Conservation (phyloP, 2,888 invertebrate genomes). For the Lamproptera curius region DNA sequence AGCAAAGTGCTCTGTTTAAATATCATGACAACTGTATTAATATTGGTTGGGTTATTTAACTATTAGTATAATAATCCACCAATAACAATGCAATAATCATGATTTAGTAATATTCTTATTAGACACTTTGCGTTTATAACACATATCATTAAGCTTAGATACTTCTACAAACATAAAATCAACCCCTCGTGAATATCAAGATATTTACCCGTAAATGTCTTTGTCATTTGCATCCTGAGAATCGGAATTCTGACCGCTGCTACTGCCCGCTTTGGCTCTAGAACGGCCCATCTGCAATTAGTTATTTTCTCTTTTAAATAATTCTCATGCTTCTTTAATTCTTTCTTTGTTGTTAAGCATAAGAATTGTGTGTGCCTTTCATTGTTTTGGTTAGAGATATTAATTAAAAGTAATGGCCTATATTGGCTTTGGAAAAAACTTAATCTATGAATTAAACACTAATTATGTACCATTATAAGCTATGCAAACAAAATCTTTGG, state of each 20-base stretch:
- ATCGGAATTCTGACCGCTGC: conserved; percentile 63
- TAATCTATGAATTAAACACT: too few relatives aligned
- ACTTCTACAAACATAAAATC: neutral
- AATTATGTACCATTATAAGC: too few relatives aligned
- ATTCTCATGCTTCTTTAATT: conserved; percentile 6
- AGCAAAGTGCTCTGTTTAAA: too few relatives aligned
- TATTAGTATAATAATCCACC: too few relatives aligned
- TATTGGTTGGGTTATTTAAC: neutral
- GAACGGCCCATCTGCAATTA: conserved; percentile 71
- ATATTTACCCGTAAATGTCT: conserved; percentile 73
- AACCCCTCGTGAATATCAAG: conserved; percentile 2
- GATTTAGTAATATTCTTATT: too few relatives aligned
- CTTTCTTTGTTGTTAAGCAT: neutral
- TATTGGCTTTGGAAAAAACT: too few relatives aligned
- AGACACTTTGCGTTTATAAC: too few relatives aligned
- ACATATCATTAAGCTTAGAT: too few relatives aligned
- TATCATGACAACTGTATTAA: neutral
- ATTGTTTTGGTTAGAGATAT: too few relatives aligned
- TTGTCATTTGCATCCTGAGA: conserved; percentile 58
- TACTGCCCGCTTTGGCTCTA: conserved; percentile 58
- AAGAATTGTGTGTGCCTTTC: conserved; percentile 27
- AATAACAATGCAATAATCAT: too few relatives aligned
- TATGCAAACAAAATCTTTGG: too few relatives aligned
- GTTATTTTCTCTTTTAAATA: conserved; percentile 34
- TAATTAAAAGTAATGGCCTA: too few relatives aligned